Percentiles rank a stretch among this genome's conserved stretches.
phyloP scores from a whole-genome alignment of 2,888 invertebrate genomes.

The Syrista parreyssii region DNA sequence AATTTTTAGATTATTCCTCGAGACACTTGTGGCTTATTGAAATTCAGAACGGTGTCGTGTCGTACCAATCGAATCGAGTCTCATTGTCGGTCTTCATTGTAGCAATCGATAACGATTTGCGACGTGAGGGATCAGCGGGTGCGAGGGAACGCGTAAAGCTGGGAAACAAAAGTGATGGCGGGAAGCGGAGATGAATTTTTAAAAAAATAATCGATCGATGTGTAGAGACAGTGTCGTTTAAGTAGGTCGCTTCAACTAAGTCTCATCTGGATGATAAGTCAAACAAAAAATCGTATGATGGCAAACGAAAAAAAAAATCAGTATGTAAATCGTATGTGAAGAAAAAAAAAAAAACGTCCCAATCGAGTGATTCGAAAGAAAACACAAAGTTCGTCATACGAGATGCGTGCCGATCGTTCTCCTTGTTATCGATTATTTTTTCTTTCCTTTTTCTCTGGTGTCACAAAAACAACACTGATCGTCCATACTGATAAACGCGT shows the following conservation, averaged over 20 bases:
- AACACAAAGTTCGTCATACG: background rate
- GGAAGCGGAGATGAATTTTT: slow-evolving; percentile 27
- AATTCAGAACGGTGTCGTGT: slow-evolving; percentile 32
- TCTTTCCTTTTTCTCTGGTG: background rate
- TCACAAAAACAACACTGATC: background rate
- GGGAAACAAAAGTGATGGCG: slow-evolving; percentile 22
- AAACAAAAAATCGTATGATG: background rate
- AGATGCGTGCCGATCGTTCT: background rate
- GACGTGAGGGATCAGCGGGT: slow-evolving; percentile 17
- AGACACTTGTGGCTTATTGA: slow-evolving; percentile 9
- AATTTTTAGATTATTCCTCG: slow-evolving; percentile 6
- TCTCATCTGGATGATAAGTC: slow-evolving; percentile 23
- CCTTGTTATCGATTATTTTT: background rate
- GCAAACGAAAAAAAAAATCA: background rate
- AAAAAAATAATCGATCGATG: slow-evolving; percentile 56
- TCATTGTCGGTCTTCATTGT: slow-evolving; percentile 28
- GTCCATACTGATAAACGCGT: background rate
- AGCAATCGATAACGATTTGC: slow-evolving; percentile 18
- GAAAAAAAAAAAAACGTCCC: background rate
- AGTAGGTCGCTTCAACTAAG: slow-evolving; percentile 56
- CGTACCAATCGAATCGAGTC: slow-evolving; percentile 34
- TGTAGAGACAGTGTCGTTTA: slow-evolving; percentile 58
- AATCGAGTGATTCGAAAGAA: background rate
- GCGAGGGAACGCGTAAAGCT: slow-evolving; percentile 25
- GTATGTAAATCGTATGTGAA: background rate